phyloP scores from a whole-genome alignment of 2,113 vertebrate genomes.

The Colossoma macropomum region DNA sequence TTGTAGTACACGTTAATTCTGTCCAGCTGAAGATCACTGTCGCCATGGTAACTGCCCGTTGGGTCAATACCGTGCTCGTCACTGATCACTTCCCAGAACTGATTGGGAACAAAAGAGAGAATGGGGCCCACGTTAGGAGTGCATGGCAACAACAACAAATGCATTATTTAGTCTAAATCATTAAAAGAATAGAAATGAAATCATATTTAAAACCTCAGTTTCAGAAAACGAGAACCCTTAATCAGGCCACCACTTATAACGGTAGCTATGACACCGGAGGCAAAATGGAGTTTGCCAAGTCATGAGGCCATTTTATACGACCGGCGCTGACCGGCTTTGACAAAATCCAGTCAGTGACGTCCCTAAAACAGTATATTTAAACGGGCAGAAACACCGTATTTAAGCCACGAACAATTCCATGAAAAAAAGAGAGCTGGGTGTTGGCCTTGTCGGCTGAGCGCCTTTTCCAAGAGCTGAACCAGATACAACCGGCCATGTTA shows the following conservation, averaged over 20 bases:
- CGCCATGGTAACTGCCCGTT: conserved; percentile 63
- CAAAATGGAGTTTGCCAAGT: conserved; percentile 46
- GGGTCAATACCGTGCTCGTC: conserved; percentile 64
- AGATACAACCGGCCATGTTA: conserved; percentile 48
- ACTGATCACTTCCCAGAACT: conserved; percentile 65
- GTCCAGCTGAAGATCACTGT: conserved; percentile 62
- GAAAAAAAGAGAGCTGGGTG: neutral
- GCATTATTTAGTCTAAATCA: neutral
- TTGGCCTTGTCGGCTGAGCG: neutral
- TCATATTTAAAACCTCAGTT: neutral
- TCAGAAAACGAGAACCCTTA: neutral
- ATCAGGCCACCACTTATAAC: neutral
- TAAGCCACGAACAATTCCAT: neutral
- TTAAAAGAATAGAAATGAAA: neutral
- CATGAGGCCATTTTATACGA: conserved; percentile 41
- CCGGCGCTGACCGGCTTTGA: neutral
- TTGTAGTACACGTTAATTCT: conserved; percentile 64
- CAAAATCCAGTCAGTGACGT: neutral
- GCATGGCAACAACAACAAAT: neutral
- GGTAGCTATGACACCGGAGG: neutral
- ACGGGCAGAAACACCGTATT: neutral
- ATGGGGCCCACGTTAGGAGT: neutral
- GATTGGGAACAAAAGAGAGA: neutral
- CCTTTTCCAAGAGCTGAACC: conserved; percentile 36
- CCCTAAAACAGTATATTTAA: neutral